phyloP scores from a whole-genome alignment of 2,113 vertebrate genomes.

The Prolemur simus region DNA sequence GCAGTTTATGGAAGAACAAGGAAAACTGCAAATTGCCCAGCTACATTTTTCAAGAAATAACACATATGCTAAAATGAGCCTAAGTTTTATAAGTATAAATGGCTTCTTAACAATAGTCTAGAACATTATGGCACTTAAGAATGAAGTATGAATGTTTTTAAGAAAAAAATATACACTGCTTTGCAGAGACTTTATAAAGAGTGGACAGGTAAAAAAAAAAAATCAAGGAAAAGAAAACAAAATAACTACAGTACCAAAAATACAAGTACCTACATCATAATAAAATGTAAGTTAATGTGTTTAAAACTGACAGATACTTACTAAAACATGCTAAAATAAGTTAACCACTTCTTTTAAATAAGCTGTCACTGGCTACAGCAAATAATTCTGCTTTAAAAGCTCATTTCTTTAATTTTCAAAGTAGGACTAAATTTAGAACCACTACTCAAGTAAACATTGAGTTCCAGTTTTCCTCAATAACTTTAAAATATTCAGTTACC shows the following conservation, averaged over 20 bases:
- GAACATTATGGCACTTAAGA: conserved; percentile 80
- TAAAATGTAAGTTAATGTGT: neutral
- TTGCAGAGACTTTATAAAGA: conserved; percentile 51
- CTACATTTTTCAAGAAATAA: conserved; percentile 63
- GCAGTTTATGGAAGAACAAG: conserved; percentile 69
- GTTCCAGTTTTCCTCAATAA: neutral
- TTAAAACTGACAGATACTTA: conserved; percentile 51
- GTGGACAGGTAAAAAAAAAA: neutral
- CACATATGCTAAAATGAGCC: conserved; percentile 16
- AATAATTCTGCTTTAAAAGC: conserved; percentile 44
- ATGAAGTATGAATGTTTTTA: conserved; percentile 46
- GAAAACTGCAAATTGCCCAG: conserved; percentile 38
- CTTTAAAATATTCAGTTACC: neutral
- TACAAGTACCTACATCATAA: neutral
- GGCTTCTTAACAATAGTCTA: conserved; percentile 77
- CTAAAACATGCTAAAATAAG: conserved; percentile 44
- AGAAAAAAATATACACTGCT: conserved; percentile 54
- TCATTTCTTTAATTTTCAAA: neutral
- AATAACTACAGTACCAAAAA: conserved; percentile 61
- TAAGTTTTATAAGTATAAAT: conserved; percentile 56
- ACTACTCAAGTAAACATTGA: neutral
- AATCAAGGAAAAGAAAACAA: conserved; percentile 48
- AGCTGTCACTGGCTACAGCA: neutral
- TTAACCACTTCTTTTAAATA: conserved; percentile 49
- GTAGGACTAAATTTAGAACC: conserved; percentile 11